phyloP scores from a whole-genome alignment of 2,888 invertebrate genomes.

The Cryptophagus acutangulus region DNA sequence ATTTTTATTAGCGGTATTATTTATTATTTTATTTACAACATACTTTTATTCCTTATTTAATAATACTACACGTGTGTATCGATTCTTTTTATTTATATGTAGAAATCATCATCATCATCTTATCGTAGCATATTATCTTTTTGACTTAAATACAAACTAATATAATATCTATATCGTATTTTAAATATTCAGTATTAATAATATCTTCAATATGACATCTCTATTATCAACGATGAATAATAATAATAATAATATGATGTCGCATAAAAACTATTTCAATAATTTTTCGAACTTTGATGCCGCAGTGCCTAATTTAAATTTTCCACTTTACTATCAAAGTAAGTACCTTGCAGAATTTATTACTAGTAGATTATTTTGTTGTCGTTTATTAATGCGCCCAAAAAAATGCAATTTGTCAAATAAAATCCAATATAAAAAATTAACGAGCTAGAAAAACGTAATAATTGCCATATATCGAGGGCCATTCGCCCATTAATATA shows the following conservation, averaged over 20 bases:
- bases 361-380: not conserved
- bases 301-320: slow-evolving; percentile 24
- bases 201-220: slow-evolving; percentile 44
- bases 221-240: slow-evolving; percentile 33
- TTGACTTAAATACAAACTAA: slow-evolving; percentile 13
- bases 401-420: too few relatives aligned
- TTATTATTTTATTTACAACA: slow-evolving; percentile 35
- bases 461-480: slow-evolving; percentile 25
- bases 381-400: too few relatives aligned
- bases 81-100: not conserved
- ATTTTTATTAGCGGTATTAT: slow-evolving; percentile 36
- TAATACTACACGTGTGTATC: not conserved
- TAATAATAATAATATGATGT: too few relatives aligned
- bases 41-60: slow-evolving; percentile 34
- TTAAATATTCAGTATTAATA: slow-evolving; percentile 46
- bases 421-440: slow-evolving; percentile 29
- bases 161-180: slow-evolving; percentile 38
- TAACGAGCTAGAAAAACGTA: slow-evolving; percentile 34
- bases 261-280: slow-evolving; percentile 37
- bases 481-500: slow-evolving; percentile 16
- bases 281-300: slow-evolving; percentile 32
- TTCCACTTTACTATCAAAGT: slow-evolving; percentile 25
- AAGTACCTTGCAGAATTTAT: slow-evolving; percentile 24
- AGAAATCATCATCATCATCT: slow-evolving; percentile 10
- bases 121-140: slow-evolving; percentile 11